These are phyloP conservation scores for Coelinius sp. DNA, from an alignment of 2,888 invertebrate species.

Conservation along the genomic window DNA sequence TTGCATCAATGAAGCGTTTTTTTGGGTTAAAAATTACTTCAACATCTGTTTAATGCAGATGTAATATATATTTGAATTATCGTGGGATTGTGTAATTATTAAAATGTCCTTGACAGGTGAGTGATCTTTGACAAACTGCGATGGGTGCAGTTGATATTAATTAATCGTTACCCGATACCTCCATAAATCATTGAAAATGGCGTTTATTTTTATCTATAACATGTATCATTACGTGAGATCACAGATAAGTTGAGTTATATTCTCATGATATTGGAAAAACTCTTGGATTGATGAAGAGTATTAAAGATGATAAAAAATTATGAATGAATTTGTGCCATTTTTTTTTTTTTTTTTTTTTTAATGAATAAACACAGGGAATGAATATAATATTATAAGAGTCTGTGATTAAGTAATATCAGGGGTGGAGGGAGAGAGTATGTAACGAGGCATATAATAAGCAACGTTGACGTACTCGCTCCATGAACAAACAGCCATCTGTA, in stretches of 20 bases:
- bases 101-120: slow-evolving; percentile 48
- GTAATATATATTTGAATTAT: neutral
- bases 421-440: slow-evolving; percentile 48
- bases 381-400: slow-evolving; percentile 16
- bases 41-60: slow-evolving; percentile 19
- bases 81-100: slow-evolving; percentile 19
- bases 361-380: slow-evolving; percentile 6
- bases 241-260: neutral
- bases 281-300: too few species aligned
- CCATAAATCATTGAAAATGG: slow-evolving; percentile 61
- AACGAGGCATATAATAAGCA: slow-evolving; percentile 70
- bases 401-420: slow-evolving; percentile 27
- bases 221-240: slow-evolving; percentile 24
- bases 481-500: slow-evolving; percentile 71
- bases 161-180: slow-evolving; percentile 63
- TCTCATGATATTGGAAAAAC: neutral
- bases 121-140: slow-evolving; percentile 45
- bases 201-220: slow-evolving; percentile 20
- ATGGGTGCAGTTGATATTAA: slow-evolving; percentile 50
- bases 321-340: neutral
- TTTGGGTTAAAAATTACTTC: neutral
- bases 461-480: slow-evolving; percentile 58
- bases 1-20: neutral
- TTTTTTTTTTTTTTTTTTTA: neutral
- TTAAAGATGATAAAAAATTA: neutral